phyloP scores from a whole-genome alignment of 2,797 vertebrate genomes.

The Coregonus suidteri region DNA sequence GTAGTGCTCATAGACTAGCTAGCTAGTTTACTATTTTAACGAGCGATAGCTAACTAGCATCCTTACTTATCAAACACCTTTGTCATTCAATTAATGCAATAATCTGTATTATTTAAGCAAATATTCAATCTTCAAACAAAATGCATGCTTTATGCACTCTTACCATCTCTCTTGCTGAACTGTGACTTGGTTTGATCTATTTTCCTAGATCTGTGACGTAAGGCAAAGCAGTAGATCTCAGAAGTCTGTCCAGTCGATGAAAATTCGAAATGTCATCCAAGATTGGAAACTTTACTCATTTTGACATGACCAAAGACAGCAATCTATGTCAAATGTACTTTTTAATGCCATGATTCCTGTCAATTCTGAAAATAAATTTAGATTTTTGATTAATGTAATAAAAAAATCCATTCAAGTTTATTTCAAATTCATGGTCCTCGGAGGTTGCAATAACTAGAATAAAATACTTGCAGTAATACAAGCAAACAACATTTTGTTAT shows the following conservation, averaged over 20 bases:
- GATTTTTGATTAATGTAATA: too few species aligned
- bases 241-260: slow-evolving; percentile 35
- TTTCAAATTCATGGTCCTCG: neutral
- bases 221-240: slow-evolving; percentile 50
- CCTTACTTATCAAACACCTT: neutral
- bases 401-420: neutral
- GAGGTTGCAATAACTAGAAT: neutral
- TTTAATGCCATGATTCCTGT: neutral
- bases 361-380: too few species aligned
- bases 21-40: neutral
- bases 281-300: neutral
- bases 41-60: neutral
- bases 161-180: slow-evolving; percentile 66
- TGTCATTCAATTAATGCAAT: neutral
- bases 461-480: neutral
- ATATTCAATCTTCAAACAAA: neutral
- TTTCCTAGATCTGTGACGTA: slow-evolving; percentile 47
- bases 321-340: neutral
- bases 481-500: neutral
- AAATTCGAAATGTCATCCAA: neutral
- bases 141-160: slow-evolving; percentile 39
- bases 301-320: neutral
- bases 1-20: too few species aligned
- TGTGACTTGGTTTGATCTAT: slow-evolving; percentile 51
- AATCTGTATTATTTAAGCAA: neutral